A percentile compares a stretch with the other conserved stretches of the same genome.
These are phyloP conservation scores for Syngnathus acus DNA, from an alignment of 2,797 vertebrate species.

Conservation along the genomic window DNA sequence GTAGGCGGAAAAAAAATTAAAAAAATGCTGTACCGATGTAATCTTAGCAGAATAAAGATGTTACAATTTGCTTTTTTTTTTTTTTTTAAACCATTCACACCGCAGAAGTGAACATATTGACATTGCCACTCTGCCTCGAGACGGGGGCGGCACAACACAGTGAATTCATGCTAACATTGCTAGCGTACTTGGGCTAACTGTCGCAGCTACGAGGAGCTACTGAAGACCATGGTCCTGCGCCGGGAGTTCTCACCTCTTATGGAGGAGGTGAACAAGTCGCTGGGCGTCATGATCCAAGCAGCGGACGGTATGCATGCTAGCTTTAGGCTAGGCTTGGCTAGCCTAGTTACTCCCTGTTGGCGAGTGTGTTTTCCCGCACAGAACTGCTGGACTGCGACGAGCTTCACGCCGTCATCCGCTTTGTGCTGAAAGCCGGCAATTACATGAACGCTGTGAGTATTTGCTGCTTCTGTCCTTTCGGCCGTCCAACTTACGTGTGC, in stretches of 20 bases:
- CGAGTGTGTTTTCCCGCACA: constrained; percentile 21
- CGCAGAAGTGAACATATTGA: too few relatives aligned
- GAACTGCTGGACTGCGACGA: constrained; percentile 77
- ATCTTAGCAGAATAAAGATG: too few relatives aligned
- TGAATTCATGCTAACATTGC: not conserved
- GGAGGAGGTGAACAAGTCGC: constrained; percentile 64
- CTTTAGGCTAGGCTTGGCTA: not conserved
- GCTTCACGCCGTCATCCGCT: constrained; percentile 75
- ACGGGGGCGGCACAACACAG: not conserved
- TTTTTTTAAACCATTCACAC: too few relatives aligned
- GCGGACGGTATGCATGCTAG: constrained; percentile 61
- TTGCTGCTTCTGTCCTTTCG: not conserved
- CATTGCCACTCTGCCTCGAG: too few relatives aligned
- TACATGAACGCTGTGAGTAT: constrained; percentile 78
- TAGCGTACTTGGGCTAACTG: not conserved
- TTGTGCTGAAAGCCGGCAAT: constrained; percentile 80
- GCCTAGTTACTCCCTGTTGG: not conserved
- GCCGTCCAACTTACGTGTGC: not conserved
- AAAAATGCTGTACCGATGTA: too few relatives aligned
- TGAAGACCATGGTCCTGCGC: constrained; percentile 71
- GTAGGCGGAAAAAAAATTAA: too few relatives aligned
- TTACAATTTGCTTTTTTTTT: too few relatives aligned
- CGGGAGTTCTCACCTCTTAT: constrained; percentile 78
- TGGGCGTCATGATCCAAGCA: constrained; percentile 67
- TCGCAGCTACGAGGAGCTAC: constrained; percentile 66